Percentiles rank a stretch among this genome's conserved stretches.
Evolutionary conservation across 92 coral and sea anemone genomes (phyloP).

Genomic region (Porites lobata): DNA sequence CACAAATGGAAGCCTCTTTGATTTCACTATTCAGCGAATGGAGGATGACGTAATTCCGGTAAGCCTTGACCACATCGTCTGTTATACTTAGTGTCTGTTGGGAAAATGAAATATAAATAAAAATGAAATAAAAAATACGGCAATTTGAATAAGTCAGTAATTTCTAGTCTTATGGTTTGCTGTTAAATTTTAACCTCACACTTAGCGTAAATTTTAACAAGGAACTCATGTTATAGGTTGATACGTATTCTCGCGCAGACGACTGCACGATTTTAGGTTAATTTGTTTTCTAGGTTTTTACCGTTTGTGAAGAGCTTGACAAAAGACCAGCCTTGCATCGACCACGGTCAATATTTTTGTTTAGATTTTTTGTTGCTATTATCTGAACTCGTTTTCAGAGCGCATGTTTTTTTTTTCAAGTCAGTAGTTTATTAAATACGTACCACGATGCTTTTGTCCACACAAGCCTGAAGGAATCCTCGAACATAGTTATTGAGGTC

Average conservation of each 20-base stretch:
- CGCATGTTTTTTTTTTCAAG: not conserved
- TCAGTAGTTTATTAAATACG: not conserved
- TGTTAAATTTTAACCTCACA: no score
- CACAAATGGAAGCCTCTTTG: not conserved
- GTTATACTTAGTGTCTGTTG: constrained; percentile 26
- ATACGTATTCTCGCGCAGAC: no score
- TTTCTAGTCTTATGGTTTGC: no score
- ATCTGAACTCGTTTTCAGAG: not conserved
- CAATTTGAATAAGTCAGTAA: not conserved
- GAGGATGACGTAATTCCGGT: constrained; percentile 28
- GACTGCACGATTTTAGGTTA: no score
- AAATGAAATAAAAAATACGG: no score
- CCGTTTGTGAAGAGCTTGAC: no score
- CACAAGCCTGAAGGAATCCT: not conserved
- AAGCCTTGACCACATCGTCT: constrained; percentile 38
- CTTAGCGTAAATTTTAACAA: no score
- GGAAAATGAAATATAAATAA: not conserved
- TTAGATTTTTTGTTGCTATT: not conserved
- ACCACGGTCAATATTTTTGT: not conserved
- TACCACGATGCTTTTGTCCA: constrained; percentile 3
- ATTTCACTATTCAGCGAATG: constrained; percentile 15
- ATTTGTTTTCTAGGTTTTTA: no score
- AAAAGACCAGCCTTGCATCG: not conserved
- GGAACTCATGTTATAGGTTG: no score
- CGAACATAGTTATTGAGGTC: constrained; percentile 9